Evolutionary conservation across 2,113 vertebrate species (phyloP).

Genomic region (Melanostigma gelatinosum): DNA sequence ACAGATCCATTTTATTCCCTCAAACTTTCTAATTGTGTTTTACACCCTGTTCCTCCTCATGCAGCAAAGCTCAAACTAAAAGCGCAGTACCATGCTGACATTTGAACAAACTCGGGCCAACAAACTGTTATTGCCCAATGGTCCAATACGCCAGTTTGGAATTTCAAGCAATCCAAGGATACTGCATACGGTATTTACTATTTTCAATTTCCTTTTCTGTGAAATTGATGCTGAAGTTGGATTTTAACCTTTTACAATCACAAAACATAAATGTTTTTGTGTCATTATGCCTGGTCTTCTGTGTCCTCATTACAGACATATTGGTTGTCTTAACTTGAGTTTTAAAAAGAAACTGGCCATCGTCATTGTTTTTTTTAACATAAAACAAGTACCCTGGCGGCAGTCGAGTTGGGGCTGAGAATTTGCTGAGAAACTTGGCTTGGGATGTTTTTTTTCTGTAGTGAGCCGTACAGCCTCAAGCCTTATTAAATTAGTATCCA

Average conservation of each 20-base stretch:
- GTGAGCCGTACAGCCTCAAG: slow-evolving; percentile 10
- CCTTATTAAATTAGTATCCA: slow-evolving; percentile 47
- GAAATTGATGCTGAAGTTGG: not conserved
- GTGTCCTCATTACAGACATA: not conserved
- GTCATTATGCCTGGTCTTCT: not conserved
- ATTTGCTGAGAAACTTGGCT: slow-evolving; percentile 2
- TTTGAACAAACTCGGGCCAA: not conserved
- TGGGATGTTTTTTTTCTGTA: not conserved
- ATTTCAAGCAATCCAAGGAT: not conserved
- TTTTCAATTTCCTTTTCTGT: not conserved
- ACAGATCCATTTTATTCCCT: slow-evolving; percentile 54
- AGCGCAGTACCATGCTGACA: slow-evolving; percentile 3
- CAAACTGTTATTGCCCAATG: not conserved
- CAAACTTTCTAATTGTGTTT: slow-evolving; percentile 58
- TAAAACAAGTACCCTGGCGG: not conserved
- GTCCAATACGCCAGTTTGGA: not conserved
- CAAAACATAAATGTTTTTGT: not conserved
- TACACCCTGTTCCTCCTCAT: slow-evolving; percentile 20
- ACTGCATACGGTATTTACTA: not conserved
- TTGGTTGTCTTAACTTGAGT: not conserved
- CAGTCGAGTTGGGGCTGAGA: not conserved
- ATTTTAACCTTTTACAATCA: not conserved
- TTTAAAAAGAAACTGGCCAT: not conserved
- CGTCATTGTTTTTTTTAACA: not conserved
- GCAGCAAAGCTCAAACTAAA: slow-evolving; percentile 24